phyloP scores from a whole-genome alignment of 2,888 invertebrate genomes.

The Chouioia cunea region DNA sequence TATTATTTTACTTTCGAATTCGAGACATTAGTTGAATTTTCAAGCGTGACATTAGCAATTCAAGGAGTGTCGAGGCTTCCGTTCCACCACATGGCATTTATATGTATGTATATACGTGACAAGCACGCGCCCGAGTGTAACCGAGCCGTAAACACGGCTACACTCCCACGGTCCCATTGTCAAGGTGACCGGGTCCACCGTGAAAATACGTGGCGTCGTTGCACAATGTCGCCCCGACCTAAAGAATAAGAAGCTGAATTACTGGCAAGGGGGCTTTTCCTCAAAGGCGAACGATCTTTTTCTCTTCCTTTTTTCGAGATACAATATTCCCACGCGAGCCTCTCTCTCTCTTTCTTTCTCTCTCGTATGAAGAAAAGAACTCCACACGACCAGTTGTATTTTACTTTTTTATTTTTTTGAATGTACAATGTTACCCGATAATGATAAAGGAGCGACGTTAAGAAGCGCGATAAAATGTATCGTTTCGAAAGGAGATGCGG shows the following conservation, averaged over 20 bases:
- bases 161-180: conserved; percentile 65
- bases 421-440: conserved; percentile 13
- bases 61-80: conserved; percentile 32
- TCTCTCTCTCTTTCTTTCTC: conserved; percentile 33
- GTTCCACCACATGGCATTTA: conserved; percentile 10
- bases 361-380: conserved; percentile 28
- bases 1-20: too few relatives aligned
- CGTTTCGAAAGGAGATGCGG: conserved; percentile 18
- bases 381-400: conserved; percentile 23
- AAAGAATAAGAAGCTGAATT: conserved; percentile 51
- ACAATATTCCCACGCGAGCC: not conserved
- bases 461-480: conserved; percentile 29
- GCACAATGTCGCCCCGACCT: conserved; percentile 51
- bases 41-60: too few relatives aligned
- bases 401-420: conserved; percentile 20
- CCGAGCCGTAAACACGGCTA: conserved; percentile 53
- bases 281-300: conserved; percentile 10
- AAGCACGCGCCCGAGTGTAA: conserved; percentile 49
- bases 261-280: conserved; percentile 37
- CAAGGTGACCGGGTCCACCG: conserved; percentile 57
- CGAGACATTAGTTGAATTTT: too few relatives aligned
- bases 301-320: conserved; percentile 33
- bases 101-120: too few relatives aligned
- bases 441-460: conserved; percentile 25
- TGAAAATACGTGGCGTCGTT: conserved; percentile 57